Percentiles rank a stretch among this genome's conserved stretches.
Evolutionary conservation across 2,113 vertebrate genomes (phyloP).

Genomic region (Podarcis cretensis): DNA sequence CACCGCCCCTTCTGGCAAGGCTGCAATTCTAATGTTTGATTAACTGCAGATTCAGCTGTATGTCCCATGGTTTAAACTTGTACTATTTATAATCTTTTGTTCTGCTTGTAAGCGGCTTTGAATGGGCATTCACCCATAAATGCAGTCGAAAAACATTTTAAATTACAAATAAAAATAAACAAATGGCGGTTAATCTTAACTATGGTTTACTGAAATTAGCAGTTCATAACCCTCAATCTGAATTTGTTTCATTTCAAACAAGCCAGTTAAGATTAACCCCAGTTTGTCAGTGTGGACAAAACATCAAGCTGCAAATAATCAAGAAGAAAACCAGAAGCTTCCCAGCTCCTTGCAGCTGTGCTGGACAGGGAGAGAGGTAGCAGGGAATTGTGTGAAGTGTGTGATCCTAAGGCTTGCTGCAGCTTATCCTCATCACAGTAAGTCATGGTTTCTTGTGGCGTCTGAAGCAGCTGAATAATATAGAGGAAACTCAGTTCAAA

Average conservation of each 20-base stretch:
- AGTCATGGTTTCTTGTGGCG: not conserved
- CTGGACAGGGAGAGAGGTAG: not conserved
- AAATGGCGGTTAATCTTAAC: not conserved
- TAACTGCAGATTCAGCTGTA: not conserved
- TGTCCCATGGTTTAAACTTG: not conserved
- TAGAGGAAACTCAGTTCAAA: slow-evolving; percentile 73
- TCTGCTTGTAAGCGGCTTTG: no score
- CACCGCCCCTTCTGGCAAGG: not conserved
- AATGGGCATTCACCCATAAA: no score
- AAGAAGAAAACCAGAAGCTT: not conserved
- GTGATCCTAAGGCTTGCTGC: not conserved
- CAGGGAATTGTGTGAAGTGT: not conserved
- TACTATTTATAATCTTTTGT: no score
- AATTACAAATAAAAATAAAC: no score
- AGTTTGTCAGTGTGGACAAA: not conserved
- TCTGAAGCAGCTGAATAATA: slow-evolving; percentile 40
- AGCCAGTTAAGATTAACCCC: not conserved
- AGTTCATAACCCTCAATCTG: not conserved
- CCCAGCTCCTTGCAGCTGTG: not conserved
- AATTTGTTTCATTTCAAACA: not conserved
- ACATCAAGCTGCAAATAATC: not conserved
- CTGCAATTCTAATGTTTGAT: not conserved
- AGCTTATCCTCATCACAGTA: not conserved
- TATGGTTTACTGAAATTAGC: not conserved
- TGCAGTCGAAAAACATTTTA: no score